These are phyloP conservation scores for Babyrousa celebensis DNA, from an alignment of 2,797 vertebrate species.

Conservation along the genomic window DNA sequence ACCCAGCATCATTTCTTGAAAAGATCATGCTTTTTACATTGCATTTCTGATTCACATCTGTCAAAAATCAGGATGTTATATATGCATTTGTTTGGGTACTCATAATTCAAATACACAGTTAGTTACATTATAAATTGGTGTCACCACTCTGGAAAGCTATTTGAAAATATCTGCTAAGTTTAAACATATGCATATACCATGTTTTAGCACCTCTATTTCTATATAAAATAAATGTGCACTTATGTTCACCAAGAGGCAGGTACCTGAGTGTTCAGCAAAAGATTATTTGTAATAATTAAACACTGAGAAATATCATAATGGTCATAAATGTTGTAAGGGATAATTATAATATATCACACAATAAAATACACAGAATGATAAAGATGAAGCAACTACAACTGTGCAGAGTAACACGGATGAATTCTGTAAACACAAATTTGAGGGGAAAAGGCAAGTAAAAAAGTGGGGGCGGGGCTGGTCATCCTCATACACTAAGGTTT, in stretches of 20 bases:
- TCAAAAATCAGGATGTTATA: neutral
- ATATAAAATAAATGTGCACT: slow-evolving; percentile 6
- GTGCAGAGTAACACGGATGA: neutral
- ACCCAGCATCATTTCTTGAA: neutral
- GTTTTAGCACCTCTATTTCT: neutral
- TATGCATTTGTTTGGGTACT: neutral
- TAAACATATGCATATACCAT: neutral
- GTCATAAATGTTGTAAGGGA: neutral
- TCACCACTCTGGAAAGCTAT: neutral
- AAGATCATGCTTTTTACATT: neutral
- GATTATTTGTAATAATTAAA: slow-evolving; percentile 26
- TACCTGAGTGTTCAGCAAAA: neutral
- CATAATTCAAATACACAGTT: neutral
- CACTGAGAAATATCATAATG: neutral
- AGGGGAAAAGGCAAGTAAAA: neutral
- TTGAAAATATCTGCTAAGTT: neutral
- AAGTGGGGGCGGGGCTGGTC: too few species aligned
- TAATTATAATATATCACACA: neutral
- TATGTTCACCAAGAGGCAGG: neutral
- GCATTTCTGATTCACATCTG: neutral
- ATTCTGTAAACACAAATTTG: neutral
- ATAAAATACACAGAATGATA: neutral
- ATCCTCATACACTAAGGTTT: neutral
- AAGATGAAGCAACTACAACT: neutral
- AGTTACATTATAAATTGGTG: neutral